Percentiles rank a stretch among this genome's conserved stretches.
Conservation (phyloP, 2,888 invertebrate species). For the Pilophorus perplexus region DNA sequence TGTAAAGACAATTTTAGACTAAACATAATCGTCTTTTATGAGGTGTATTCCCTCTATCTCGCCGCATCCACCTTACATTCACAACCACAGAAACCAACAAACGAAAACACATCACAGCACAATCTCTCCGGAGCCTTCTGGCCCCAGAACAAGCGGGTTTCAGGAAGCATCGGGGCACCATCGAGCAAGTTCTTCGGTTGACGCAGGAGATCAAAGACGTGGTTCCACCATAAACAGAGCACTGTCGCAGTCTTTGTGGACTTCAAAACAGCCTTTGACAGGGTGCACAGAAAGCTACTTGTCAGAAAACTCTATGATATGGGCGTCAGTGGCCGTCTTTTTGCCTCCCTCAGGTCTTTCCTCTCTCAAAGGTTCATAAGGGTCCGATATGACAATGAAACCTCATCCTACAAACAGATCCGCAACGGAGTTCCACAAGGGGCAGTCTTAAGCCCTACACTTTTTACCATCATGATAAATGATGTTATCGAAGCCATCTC, state of each 20-base stretch:
- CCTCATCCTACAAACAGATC: slow-evolving; percentile 4
- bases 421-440: slow-evolving; percentile 4
- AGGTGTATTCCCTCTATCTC: too few species aligned
- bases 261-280: slow-evolving; percentile 19
- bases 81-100: too few species aligned
- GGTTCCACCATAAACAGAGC: slow-evolving; percentile 20
- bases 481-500: neutral
- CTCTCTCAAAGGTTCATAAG: slow-evolving; percentile 6
- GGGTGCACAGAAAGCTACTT: slow-evolving; percentile 15
- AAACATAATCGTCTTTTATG: too few species aligned
- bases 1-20: too few species aligned
- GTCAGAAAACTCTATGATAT: slow-evolving; percentile 6
- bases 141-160: slow-evolving; percentile 21
- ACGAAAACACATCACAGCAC: too few species aligned
- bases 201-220: slow-evolving; percentile 23
- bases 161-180: slow-evolving; percentile 17
- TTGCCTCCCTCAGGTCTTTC: slow-evolving; percentile 8
- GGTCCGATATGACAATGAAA: neutral
- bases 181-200: slow-evolving; percentile 22
- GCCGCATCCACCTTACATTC: too few species aligned
- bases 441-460: neutral
- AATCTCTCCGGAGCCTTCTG: too few species aligned
- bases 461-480: neutral
- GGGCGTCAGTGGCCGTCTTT: slow-evolving; percentile 12
- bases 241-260: slow-evolving; percentile 14